phyloP scores from a whole-genome alignment of 2,797 vertebrate genomes.

The Smutsia temminckii region DNA sequence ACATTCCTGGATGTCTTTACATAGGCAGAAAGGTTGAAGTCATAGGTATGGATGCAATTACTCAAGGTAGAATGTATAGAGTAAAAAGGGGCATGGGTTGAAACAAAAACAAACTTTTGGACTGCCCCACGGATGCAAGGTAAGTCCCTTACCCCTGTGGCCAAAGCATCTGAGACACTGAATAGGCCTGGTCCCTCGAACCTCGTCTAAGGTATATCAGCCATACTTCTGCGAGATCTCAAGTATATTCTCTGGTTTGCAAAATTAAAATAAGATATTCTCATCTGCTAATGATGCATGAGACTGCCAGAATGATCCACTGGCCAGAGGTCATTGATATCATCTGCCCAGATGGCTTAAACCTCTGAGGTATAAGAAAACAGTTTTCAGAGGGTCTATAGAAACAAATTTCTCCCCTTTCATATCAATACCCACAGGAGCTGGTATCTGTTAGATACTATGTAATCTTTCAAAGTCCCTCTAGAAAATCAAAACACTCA shows the following conservation, averaged over 20 bases:
- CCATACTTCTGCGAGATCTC: neutral
- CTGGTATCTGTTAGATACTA: neutral
- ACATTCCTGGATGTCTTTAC: neutral
- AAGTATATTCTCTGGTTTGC: neutral
- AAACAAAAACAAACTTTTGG: neutral
- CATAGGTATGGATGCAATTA: neutral
- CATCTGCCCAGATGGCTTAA: neutral
- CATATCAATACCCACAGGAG: neutral
- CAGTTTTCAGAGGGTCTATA: neutral
- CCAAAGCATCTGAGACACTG: neutral
- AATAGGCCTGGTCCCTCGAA: neutral
- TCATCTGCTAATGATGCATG: neutral
- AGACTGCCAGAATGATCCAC: neutral
- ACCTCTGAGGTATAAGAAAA: neutral
- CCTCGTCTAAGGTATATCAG: neutral
- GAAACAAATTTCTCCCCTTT: slow-evolving; percentile 28
- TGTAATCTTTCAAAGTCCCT: slow-evolving; percentile 41
- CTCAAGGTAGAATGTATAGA: neutral
- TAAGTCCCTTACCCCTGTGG: neutral
- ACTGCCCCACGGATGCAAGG: neutral
- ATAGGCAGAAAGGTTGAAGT: neutral
- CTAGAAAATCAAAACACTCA: slow-evolving; percentile 39
- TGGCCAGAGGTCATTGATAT: neutral
- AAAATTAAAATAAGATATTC: slow-evolving; percentile 18
- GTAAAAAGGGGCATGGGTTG: neutral